A percentile compares a stretch with the other conserved stretches of the same genome.
phyloP scores from a whole-genome alignment of 1,140 invertebrate genomes.

The Pinna nobilis region DNA sequence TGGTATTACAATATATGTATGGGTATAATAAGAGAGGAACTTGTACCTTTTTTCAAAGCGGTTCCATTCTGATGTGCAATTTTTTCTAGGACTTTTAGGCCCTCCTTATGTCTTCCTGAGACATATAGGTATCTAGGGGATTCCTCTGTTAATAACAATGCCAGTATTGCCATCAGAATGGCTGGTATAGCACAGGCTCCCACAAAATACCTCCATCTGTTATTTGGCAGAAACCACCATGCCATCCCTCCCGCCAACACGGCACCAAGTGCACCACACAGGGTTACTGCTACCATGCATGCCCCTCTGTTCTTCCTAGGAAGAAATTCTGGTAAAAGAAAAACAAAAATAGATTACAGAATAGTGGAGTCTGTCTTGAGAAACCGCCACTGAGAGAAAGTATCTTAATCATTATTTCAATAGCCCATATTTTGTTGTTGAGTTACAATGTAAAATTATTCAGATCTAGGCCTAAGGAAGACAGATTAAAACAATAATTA shows the following conservation, averaged over 20 bases:
- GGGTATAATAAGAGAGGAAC: too few species aligned
- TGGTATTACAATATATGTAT: too few species aligned
- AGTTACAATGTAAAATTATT: not conserved
- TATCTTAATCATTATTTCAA: not conserved
- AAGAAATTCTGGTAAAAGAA: constrained; percentile 63
- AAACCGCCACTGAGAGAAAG: not conserved
- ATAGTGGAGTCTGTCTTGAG: not conserved
- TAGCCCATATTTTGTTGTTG: not conserved
- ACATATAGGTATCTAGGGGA: constrained; percentile 64
- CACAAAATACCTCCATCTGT: constrained; percentile 66
- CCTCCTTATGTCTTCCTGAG: constrained; percentile 50
- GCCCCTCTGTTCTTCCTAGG: constrained; percentile 61
- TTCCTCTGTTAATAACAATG: constrained; percentile 54
- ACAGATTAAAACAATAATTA: not conserved
- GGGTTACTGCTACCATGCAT: constrained; percentile 63
- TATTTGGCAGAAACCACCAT: constrained; percentile 58
- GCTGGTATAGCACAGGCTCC: constrained; percentile 60
- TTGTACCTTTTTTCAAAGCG: constrained; percentile 48
- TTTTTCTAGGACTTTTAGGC: constrained; percentile 49
- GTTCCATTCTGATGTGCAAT: constrained; percentile 57
- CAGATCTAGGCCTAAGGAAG: not conserved
- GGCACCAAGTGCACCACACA: constrained; percentile 66
- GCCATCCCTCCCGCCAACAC: constrained; percentile 59
- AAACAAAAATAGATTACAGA: not conserved
- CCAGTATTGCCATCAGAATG: constrained; percentile 48